Evolutionary conservation across 2,888 invertebrate genomes (phyloP), one percentile per base, ranked within the genome.

Genomic region (Auanema sp.): DNA sequence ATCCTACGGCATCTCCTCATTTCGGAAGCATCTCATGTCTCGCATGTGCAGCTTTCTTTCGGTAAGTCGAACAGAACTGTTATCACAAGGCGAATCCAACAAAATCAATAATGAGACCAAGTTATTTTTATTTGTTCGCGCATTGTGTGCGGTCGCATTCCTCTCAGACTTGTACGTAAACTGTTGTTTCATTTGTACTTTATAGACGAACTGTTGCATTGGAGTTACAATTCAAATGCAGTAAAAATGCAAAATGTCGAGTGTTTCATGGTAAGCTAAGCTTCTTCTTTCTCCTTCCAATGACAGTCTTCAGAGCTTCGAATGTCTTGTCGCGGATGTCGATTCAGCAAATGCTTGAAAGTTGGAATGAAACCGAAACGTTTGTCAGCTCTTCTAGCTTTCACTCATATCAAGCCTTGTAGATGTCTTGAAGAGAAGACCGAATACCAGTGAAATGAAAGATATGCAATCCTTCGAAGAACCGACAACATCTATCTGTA

Each of bases 21-120:
- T 78, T 78, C 47, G 75, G 71, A 10, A 68, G 69, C 23, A 69
- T 69, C 2, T 72, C 73, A 6, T 78, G 78, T 60, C 66, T 78
- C 8, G 78, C 78, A 18, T 78, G 78, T 60, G 78, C 78, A 10
- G 78, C 78, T 16, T 78, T 78, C 49, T 78, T 78, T 60, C 65
- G 76, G 52, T 68, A n/a, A 23, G 33, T 33, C 33, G 3, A 5
- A 3, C 33, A n/a, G n/a, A n/a, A n/a, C n/a, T n/a, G n/a, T n/a
- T n/a, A n/a, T n/a, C n/a, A n/a, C n/a, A n/a, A n/a, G n/a, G n/a
- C n/a, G n/a, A n/a, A n/a, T n/a, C n/a, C n/a, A n/a, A n/a, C 10
- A 21, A 47, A 47, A 16, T 47, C 47, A 21, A 21, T 47, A 18
- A 16, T 47, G 10, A 21, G 16, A 47, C 43, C 43, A 21, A 47